Evolutionary conservation across 1,140 invertebrate genomes (phyloP).

Genomic region (Akabosia matsudoensis): DNA sequence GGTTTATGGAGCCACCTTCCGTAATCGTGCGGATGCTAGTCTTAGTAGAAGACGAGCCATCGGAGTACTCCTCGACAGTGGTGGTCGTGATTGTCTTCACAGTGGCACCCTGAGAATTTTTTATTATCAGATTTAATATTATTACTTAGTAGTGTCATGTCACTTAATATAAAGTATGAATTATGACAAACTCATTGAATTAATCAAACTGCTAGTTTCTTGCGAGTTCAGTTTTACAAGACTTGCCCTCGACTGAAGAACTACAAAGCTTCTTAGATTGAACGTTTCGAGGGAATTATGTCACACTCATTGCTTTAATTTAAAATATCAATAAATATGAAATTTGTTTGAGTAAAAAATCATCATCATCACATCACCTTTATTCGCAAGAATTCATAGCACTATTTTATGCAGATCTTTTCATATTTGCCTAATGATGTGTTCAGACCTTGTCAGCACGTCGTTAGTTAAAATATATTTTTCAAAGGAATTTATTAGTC

Average conservation of each 20-base stretch:
- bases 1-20: constrained; percentile 32
- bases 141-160: not conserved
- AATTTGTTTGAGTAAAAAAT: no score
- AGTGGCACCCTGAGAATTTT: constrained; percentile 30
- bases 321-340: no score
- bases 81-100: constrained; percentile 43
- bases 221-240: no score
- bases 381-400: not conserved
- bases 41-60: constrained; percentile 40
- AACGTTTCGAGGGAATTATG: no score
- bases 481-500: not conserved
- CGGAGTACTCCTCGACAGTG: constrained; percentile 38
- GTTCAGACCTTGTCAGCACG: not conserved
- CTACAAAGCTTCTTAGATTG: no score
- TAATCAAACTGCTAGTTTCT: no score
- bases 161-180: not conserved
- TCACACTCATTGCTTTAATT: no score
- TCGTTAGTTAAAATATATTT: no score
- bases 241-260: no score
- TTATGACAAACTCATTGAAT: not conserved
- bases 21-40: constrained; percentile 39
- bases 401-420: not conserved
- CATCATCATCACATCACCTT: no score
- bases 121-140: not conserved
- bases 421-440: not conserved